Conservation (phyloP, 2,113 vertebrate genomes). For the Okapia johnstoni region DNA sequence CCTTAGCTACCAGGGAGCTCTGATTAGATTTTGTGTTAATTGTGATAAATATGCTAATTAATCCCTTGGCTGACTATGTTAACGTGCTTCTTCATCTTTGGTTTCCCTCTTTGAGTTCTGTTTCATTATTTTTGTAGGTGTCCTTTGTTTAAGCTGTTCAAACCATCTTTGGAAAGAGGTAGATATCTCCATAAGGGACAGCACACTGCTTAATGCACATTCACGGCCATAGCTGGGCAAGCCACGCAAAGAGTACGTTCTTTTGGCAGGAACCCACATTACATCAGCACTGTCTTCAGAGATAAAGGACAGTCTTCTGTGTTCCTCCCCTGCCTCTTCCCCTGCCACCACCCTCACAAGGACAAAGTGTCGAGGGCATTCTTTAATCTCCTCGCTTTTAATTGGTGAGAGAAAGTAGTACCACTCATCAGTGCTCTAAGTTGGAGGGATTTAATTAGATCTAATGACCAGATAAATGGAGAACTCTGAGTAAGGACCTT, state of each 20-base stretch:
- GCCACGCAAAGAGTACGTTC: not conserved
- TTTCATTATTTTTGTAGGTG: not conserved
- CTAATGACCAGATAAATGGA: constrained; percentile 79
- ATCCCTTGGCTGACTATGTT: not conserved
- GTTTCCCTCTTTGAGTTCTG: not conserved
- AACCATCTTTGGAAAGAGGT: not conserved
- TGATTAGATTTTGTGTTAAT: not conserved
- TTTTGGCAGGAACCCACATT: not conserved
- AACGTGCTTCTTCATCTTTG: not conserved
- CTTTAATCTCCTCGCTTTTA: constrained; percentile 74
- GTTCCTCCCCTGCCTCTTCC: not conserved
- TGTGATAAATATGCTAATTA: not conserved
- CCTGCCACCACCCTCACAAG: constrained; percentile 15
- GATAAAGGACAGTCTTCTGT: not conserved
- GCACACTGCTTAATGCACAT: not conserved
- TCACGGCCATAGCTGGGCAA: not conserved
- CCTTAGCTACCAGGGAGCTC: constrained; percentile 27
- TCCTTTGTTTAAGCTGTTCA: not conserved
- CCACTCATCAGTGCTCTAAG: constrained; percentile 67
- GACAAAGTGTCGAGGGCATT: constrained; percentile 64
- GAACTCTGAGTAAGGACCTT: constrained; percentile 73
- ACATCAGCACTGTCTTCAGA: not conserved
- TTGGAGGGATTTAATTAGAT: constrained; percentile 79
- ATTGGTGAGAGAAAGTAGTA: constrained; percentile 74
- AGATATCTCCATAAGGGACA: not conserved